Percentiles rank a stretch among this genome's conserved stretches.
These are phyloP conservation scores for Micronycteris hirsuta DNA, from an alignment of 2,113 vertebrate genomes.

Conservation along the genomic window DNA sequence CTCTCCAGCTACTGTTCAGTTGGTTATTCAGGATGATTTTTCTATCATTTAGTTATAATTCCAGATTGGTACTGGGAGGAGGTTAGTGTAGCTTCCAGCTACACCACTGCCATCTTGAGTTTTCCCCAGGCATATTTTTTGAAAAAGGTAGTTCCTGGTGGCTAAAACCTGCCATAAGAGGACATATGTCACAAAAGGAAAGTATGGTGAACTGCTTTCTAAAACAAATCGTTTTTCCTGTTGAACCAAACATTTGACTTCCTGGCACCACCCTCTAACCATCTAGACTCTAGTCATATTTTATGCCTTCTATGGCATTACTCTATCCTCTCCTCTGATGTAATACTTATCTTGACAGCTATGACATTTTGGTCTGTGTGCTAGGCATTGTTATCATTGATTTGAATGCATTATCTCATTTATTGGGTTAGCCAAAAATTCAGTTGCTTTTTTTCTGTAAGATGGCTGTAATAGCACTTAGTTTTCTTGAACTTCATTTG, in stretches of 20 bases:
- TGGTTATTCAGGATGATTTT: too few species aligned
- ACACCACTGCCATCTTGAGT: not conserved
- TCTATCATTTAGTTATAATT: too few species aligned
- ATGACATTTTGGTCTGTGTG: not conserved
- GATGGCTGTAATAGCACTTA: too few species aligned
- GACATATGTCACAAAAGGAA: not conserved
- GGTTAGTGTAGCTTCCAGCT: too few species aligned
- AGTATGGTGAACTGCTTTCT: not conserved
- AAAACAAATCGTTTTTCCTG: not conserved
- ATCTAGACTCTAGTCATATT: not conserved
- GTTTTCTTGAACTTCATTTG: too few species aligned
- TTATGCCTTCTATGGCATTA: not conserved
- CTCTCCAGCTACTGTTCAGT: too few species aligned
- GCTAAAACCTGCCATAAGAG: not conserved
- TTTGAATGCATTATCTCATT: not conserved
- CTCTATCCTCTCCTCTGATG: not conserved
- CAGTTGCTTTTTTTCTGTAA: too few species aligned
- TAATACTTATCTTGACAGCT: not conserved
- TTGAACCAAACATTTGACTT: not conserved
- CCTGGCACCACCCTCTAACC: not conserved
- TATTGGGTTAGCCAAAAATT: not conserved
- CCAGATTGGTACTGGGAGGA: too few species aligned
- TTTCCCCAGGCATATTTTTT: not conserved
- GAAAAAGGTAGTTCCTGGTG: not conserved
- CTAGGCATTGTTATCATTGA: not conserved